These are phyloP conservation scores for Spilarctia lutea DNA, from an alignment of 2,888 invertebrate genomes.

Conservation along the genomic window DNA sequence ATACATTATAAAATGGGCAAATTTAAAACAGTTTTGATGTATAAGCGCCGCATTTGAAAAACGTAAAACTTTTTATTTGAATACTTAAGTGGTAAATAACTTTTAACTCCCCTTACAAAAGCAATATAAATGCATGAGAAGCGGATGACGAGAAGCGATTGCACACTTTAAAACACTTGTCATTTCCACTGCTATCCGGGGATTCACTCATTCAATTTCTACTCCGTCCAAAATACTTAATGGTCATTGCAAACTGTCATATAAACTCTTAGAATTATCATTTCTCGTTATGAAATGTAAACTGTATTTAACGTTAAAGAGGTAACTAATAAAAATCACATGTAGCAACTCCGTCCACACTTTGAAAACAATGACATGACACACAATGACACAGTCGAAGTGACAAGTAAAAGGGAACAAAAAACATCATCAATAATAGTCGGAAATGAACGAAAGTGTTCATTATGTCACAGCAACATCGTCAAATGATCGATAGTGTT, in stretches of 20 bases:
- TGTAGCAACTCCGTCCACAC: neutral
- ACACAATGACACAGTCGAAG: neutral
- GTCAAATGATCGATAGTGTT: constrained; percentile 8
- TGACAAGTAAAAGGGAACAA: neutral
- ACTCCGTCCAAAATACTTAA: neutral
- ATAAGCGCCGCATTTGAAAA: neutral
- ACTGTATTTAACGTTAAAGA: neutral
- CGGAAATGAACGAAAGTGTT: neutral
- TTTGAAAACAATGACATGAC: neutral
- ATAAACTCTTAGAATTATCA: neutral
- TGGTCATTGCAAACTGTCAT: neutral
- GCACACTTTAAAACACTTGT: too few relatives aligned
- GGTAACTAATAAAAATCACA: neutral
- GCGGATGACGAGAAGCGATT: too few relatives aligned
- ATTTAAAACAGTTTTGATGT: neutral
- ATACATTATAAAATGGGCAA: too few relatives aligned
- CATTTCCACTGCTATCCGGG: too few relatives aligned
- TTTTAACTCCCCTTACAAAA: too few relatives aligned
- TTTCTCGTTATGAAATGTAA: neutral
- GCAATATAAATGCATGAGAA: too few relatives aligned
- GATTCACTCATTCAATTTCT: too few relatives aligned
- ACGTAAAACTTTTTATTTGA: too few relatives aligned
- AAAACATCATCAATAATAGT: neutral
- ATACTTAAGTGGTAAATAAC: too few relatives aligned
- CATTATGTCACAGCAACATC: constrained; percentile 5